These are phyloP conservation scores for Nomada ferruginata DNA, from an alignment of 2,888 invertebrate genomes.

Conservation along the genomic window DNA sequence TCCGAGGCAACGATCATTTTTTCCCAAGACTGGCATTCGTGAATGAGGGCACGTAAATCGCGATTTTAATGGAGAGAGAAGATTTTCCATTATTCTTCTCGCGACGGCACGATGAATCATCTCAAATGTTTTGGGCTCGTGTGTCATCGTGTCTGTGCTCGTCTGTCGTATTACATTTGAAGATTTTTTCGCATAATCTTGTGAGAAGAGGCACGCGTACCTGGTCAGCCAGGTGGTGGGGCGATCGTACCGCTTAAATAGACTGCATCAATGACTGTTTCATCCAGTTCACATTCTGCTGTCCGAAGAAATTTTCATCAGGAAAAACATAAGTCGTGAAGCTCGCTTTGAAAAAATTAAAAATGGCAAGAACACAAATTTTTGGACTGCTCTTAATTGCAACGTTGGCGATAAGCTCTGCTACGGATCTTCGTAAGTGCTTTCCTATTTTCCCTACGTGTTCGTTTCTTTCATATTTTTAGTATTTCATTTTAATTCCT, in stretches of 20 bases:
- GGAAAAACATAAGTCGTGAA: constrained; percentile 1
- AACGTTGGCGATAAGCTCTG: constrained; percentile 23
- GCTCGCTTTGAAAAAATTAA: neutral
- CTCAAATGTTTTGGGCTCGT: neutral
- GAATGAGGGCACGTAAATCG: constrained; percentile 3
- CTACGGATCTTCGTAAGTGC: constrained; percentile 70
- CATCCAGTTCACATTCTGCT: constrained; percentile 74
- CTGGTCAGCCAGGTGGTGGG: constrained; percentile 61
- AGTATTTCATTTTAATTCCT: no score
- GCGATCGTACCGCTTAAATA: constrained; percentile 76
- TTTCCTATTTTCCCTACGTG: neutral
- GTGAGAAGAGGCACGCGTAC: constrained; percentile 26
- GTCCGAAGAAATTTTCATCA: constrained; percentile 60
- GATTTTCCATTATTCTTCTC: constrained; percentile 1
- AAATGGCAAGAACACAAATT: constrained; percentile 31
- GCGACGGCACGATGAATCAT: constrained; percentile 20
- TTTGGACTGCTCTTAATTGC: constrained; percentile 22
- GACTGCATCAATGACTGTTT: constrained; percentile 74
- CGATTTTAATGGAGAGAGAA: neutral
- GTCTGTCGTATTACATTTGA: constrained; percentile 25
- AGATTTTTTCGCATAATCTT: constrained; percentile 50
- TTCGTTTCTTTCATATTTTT: neutral
- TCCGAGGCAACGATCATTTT: no score
- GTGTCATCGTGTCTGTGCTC: neutral
- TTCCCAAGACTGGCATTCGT: no score